Conservation (phyloP, 2,113 vertebrate genomes). For the Forbesichthys agassizii region DNA sequence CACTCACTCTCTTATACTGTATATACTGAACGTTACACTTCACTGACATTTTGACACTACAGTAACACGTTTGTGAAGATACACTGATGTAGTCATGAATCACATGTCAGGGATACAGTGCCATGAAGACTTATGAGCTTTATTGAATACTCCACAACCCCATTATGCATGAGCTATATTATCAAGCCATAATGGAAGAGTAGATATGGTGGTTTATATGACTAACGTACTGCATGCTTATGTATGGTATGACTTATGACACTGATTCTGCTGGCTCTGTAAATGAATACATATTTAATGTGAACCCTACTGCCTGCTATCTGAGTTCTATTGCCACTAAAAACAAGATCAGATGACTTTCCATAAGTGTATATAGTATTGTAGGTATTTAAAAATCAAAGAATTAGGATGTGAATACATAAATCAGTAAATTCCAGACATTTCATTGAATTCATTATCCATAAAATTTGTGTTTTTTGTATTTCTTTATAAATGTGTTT, state of each 20-base stretch:
- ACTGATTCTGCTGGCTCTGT: conserved; percentile 61
- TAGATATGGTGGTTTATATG: conserved; percentile 61
- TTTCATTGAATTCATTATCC: too few species aligned
- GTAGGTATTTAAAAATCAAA: neutral
- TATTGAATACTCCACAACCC: conserved; percentile 15
- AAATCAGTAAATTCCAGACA: neutral
- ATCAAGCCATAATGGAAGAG: conserved; percentile 58
- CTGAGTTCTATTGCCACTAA: conserved; percentile 6
- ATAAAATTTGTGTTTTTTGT: too few species aligned
- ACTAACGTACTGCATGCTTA: conserved; percentile 50
- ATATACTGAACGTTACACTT: neutral
- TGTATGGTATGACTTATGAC: conserved; percentile 67
- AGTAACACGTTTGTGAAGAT: neutral
- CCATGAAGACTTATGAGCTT: conserved; percentile 8
- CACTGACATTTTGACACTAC: neutral
- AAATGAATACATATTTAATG: conserved; percentile 75
- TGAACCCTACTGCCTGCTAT: conserved; percentile 39
- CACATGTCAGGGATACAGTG: neutral
- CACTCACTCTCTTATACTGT: neutral
- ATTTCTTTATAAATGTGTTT: neutral
- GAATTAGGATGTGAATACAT: neutral
- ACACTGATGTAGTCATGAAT: too few species aligned
- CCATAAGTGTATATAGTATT: neutral
- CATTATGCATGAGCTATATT: conserved; percentile 52
- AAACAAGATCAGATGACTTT: conserved; percentile 4